phyloP scores from a whole-genome alignment of 2,888 invertebrate genomes.

The Zaprionus obscuricornis region DNA sequence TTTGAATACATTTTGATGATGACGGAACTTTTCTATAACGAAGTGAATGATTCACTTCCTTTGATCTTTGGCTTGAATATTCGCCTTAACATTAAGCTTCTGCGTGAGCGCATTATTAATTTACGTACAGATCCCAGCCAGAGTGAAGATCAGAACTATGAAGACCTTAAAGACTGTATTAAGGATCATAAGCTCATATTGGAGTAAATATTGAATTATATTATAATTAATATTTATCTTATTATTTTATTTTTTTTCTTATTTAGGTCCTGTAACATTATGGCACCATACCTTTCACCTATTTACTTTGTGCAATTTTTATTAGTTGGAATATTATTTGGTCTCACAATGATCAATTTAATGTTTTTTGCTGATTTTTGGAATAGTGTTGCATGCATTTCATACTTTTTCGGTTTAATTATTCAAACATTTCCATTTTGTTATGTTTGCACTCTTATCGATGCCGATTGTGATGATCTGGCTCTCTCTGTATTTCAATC shows the following conservation, averaged over 20 bases:
- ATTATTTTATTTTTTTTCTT: not conserved
- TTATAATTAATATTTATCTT: not conserved
- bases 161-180: constrained; percentile 32
- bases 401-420: constrained; percentile 24
- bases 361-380: constrained; percentile 34
- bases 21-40: constrained; percentile 5
- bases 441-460: constrained; percentile 38
- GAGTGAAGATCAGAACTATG: constrained; percentile 18
- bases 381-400: not conserved
- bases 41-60: no score
- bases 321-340: constrained; percentile 27
- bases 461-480: constrained; percentile 37
- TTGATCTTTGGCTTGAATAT: constrained; percentile 20
- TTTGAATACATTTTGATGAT: constrained; percentile 28
- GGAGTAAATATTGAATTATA: constrained; percentile 7
- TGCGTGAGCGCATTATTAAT: constrained; percentile 15
- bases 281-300: constrained; percentile 27
- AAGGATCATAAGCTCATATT: constrained; percentile 28
- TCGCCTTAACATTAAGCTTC: constrained; percentile 19
- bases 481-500: constrained; percentile 45
- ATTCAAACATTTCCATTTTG: constrained; percentile 46
- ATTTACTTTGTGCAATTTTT: constrained; percentile 40
- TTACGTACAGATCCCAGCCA: constrained; percentile 15
- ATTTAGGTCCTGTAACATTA: constrained; percentile 25
- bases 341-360: constrained; percentile 38